Conservation (phyloP, 2,888 invertebrate species). For the Linyphia triangularis region DNA sequence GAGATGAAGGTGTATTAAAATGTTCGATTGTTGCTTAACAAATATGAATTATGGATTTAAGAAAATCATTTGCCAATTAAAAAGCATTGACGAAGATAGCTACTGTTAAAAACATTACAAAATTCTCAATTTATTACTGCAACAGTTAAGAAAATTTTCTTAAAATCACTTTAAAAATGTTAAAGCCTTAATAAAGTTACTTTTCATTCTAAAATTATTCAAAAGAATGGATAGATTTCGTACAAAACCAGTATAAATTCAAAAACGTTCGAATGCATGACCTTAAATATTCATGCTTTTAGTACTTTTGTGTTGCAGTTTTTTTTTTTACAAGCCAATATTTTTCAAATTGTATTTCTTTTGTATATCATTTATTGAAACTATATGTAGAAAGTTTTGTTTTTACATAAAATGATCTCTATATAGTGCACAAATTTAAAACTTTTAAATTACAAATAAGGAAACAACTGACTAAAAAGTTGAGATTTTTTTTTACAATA, state of each 20-base stretch:
- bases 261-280: not conserved
- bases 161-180: not conserved
- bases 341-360: too few species aligned
- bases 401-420: not conserved
- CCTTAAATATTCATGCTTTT: not conserved
- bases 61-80: not conserved
- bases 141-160: not conserved
- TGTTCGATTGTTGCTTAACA: not conserved
- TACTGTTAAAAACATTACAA: not conserved
- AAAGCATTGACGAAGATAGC: not conserved
- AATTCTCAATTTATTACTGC: not conserved
- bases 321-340: not conserved
- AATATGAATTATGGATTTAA: not conserved
- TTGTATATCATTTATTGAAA: too few species aligned
- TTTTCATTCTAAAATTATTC: not conserved
- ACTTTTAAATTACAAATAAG: not conserved
- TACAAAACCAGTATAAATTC: slow-evolving; percentile 3
- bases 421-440: not conserved
- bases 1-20: not conserved
- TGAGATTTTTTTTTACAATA: not conserved
- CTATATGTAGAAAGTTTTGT: not conserved
- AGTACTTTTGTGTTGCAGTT: not conserved
- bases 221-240: not conserved
- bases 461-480: not conserved
- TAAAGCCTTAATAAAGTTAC: not conserved